Percentiles rank a stretch among this genome's conserved stretches.
These are phyloP conservation scores for Gnatocerus cornutus DNA, from an alignment of 2,888 invertebrate genomes.

Conservation along the genomic window DNA sequence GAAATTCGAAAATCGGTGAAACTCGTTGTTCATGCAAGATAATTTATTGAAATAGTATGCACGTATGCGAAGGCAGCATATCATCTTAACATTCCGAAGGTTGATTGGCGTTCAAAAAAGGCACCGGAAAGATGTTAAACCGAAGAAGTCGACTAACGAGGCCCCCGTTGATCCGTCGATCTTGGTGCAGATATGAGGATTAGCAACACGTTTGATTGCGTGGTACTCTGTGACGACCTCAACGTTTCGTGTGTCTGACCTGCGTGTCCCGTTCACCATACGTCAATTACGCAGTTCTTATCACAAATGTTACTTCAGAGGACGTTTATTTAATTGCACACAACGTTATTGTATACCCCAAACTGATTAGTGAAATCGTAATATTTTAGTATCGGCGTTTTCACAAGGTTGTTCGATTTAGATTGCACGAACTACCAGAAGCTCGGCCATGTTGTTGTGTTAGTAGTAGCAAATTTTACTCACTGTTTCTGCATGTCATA, in stretches of 20 bases:
- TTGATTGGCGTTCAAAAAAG: conserved; percentile 61
- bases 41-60: conserved; percentile 47
- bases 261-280: conserved; percentile 48
- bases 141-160: conserved; percentile 66
- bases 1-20: not conserved
- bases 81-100: conserved; percentile 60
- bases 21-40: conserved; percentile 1
- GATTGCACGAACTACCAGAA: conserved; percentile 16
- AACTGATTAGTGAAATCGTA: conserved; percentile 19
- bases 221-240: conserved; percentile 50
- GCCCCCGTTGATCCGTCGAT: conserved; percentile 62
- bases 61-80: conserved; percentile 53
- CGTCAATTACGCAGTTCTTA: conserved; percentile 49
- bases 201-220: conserved; percentile 62
- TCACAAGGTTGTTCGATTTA: conserved; percentile 1
- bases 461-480: conserved; percentile 1
- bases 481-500: conserved; percentile 42
- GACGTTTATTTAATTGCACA: conserved; percentile 46
- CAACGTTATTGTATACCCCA: conserved; percentile 23
- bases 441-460: not conserved
- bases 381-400: conserved; percentile 16
- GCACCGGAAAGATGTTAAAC: conserved; percentile 57
- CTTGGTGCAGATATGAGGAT: conserved; percentile 61
- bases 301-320: conserved; percentile 48
- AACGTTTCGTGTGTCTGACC: conserved; percentile 46